Evolutionary conservation across 2,888 invertebrate genomes (phyloP).

Genomic region (Antitype chi): DNA sequence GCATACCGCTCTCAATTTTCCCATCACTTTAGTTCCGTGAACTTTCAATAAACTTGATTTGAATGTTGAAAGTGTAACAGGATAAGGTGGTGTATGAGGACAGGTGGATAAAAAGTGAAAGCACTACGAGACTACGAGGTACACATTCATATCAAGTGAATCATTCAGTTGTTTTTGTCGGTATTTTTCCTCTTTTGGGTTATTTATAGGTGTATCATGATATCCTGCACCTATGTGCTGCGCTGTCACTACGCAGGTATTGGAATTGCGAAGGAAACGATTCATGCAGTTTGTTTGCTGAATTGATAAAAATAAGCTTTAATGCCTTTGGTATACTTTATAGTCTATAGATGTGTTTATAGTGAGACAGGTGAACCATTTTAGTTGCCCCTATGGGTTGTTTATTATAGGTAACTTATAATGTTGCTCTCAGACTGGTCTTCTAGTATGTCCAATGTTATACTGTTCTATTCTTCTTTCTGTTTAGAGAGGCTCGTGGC

Average conservation of each 20-base stretch:
- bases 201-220: conserved; percentile 29
- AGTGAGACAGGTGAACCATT: too few relatives aligned
- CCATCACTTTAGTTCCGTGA: conserved; percentile 26
- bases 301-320: not conserved
- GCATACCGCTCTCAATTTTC: conserved; percentile 7
- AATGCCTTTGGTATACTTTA: not conserved
- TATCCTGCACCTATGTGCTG: conserved; percentile 9
- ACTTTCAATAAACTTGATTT: conserved; percentile 46
- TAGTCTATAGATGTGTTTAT: too few relatives aligned
- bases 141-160: conserved; percentile 42
- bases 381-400: not conserved
- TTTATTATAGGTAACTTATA: not conserved
- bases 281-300: not conserved
- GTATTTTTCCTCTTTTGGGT: conserved; percentile 41
- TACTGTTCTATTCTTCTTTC: not conserved
- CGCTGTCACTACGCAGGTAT: conserved; percentile 1
- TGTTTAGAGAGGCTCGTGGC: not conserved
- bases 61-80: conserved; percentile 55
- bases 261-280: not conserved
- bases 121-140: conserved; percentile 31
- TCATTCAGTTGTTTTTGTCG: conserved; percentile 39
- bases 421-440: not conserved
- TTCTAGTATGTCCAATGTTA: not conserved
- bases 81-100: conserved; percentile 44
- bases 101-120: conserved; percentile 64